Conservation (phyloP, 1,140 invertebrate species). For the Maniola jurtina region DNA sequence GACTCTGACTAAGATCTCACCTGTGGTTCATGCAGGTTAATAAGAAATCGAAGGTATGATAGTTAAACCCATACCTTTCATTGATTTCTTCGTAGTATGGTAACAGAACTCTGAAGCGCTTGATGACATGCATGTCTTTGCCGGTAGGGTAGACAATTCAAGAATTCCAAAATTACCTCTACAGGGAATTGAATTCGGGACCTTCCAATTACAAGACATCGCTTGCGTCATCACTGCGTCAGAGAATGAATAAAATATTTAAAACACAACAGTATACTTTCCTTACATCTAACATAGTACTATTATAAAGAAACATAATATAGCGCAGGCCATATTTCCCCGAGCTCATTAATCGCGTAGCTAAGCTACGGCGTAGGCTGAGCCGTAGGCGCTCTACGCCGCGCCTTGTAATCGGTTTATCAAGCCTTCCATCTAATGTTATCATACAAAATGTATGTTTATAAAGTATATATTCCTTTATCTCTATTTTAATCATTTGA, state of each 20-base stretch:
- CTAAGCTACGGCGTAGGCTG: conserved; percentile 3
- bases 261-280: not conserved
- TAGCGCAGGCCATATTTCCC: conserved; percentile 1
- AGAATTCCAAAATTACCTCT: too few relatives aligned
- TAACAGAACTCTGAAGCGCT: too few relatives aligned
- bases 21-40: too few relatives aligned
- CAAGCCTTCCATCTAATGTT: conserved; percentile 4
- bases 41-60: too few relatives aligned
- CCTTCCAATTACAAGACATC: too few relatives aligned
- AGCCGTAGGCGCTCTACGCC: conserved; percentile 6
- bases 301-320: not conserved
- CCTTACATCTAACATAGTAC: not conserved
- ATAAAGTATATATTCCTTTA: not conserved
- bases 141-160: too few relatives aligned
- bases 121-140: too few relatives aligned
- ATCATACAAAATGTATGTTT: conserved; percentile 1
- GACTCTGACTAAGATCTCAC: too few relatives aligned
- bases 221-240: too few relatives aligned
- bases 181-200: too few relatives aligned
- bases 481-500: not conserved
- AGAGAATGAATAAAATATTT: not conserved
- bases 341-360: conserved; percentile 8
- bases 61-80: too few relatives aligned
- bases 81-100: too few relatives aligned
- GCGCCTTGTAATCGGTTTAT: conserved; percentile 10